These are phyloP conservation scores for Sebastes iracundus DNA, from an alignment of 2,797 vertebrate species.

Conservation along the genomic window DNA sequence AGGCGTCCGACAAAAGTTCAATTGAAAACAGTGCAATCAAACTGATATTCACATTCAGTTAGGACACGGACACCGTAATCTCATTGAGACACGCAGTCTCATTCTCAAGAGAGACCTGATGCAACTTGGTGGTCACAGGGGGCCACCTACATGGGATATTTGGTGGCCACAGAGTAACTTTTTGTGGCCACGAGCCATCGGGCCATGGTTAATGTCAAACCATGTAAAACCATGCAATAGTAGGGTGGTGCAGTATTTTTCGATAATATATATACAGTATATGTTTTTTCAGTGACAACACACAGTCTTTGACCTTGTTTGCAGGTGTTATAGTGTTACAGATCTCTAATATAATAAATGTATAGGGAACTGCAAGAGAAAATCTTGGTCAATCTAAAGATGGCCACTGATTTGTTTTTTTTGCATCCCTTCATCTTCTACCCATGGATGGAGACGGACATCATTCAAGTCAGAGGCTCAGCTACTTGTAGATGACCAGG, in stretches of 20 bases:
- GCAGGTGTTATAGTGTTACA: neutral
- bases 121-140: too few relatives aligned
- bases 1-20: too few relatives aligned
- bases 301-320: neutral
- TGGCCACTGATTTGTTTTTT: neutral
- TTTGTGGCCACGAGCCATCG: too few relatives aligned
- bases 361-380: neutral
- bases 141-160: too few relatives aligned
- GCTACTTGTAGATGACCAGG: conserved; percentile 3
- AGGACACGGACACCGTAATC: too few relatives aligned
- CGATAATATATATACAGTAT: neutral
- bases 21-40: too few relatives aligned
- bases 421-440: neutral
- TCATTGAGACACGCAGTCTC: too few relatives aligned
- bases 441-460: neutral
- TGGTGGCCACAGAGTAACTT: too few relatives aligned
- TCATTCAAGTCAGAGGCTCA: conserved; percentile 6
- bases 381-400: neutral
- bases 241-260: neutral
- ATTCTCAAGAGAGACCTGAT: too few relatives aligned
- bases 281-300: neutral
- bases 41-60: too few relatives aligned
- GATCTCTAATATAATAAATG: neutral
- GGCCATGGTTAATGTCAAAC: too few relatives aligned
- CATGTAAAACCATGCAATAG: too few relatives aligned